These are phyloP conservation scores for Tadarida brasiliensis DNA, from an alignment of 2,797 vertebrate genomes.

Conservation along the genomic window DNA sequence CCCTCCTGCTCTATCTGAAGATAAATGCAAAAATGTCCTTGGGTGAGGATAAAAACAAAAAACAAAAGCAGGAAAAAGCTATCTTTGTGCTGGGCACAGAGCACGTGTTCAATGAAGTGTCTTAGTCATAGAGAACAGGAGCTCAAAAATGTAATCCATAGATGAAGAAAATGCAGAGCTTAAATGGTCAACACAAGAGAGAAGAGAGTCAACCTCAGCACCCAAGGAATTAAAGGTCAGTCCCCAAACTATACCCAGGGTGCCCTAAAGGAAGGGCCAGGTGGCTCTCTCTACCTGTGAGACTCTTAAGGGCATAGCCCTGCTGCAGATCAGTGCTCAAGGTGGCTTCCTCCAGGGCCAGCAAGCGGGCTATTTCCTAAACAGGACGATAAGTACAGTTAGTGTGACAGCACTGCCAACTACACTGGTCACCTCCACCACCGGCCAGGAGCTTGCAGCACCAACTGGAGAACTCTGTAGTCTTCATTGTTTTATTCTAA, in stretches of 20 bases:
- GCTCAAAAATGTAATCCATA: background rate
- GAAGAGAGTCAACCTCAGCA: background rate
- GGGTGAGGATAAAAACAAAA: background rate
- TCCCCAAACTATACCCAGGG: background rate
- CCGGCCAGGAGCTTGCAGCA: background rate
- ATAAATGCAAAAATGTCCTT: no score
- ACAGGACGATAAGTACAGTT: constrained; percentile 50
- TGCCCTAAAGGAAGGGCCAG: background rate
- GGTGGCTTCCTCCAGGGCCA: constrained; percentile 97
- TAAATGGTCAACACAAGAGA: background rate
- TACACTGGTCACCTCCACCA: background rate
- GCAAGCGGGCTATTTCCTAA: constrained; percentile 97
- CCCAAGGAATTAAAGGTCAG: background rate
- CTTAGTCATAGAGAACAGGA: rapidly evolving
- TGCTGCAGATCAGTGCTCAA: constrained; percentile 98
- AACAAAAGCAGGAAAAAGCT: background rate
- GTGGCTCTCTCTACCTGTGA: constrained; percentile 92
- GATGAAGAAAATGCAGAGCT: background rate
- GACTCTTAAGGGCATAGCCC: constrained; percentile 98
- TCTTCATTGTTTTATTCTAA: background rate
- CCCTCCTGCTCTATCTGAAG: no score
- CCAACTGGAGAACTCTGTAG: background rate
- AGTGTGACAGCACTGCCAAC: background rate
- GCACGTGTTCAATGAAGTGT: background rate
- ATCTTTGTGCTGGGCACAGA: background rate